These are phyloP conservation scores for Suricata suricatta DNA, from an alignment of 2,113 vertebrate genomes.

Conservation along the genomic window DNA sequence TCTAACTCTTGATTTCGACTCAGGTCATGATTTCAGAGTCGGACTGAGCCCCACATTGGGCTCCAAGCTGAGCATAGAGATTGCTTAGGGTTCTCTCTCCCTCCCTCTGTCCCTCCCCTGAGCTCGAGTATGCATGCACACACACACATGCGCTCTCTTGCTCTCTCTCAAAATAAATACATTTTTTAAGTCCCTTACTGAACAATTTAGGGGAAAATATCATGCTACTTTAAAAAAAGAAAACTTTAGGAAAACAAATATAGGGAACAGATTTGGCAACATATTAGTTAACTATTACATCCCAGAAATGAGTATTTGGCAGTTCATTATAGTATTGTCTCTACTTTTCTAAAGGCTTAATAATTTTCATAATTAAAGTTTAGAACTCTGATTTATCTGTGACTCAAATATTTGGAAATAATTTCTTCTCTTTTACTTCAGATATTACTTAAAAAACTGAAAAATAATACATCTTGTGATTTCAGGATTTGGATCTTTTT, in stretches of 20 bases:
- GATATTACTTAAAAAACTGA: neutral
- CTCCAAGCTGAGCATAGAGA: no score
- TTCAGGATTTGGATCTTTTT: neutral
- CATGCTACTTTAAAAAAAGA: neutral
- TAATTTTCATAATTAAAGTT: neutral
- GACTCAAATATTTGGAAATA: conserved; percentile 6
- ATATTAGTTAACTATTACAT: neutral
- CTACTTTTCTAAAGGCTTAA: neutral
- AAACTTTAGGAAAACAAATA: neutral
- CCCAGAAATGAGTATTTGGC: neutral
- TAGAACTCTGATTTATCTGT: neutral
- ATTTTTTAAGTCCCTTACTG: no score
- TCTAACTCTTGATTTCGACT: no score
- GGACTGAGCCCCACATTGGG: no score
- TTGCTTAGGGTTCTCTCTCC: no score
- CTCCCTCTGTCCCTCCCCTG: no score
- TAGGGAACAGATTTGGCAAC: neutral
- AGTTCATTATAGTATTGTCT: neutral
- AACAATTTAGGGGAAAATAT: neutral
- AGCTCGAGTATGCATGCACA: no score
- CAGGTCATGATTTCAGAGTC: no score
- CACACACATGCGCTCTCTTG: no score
- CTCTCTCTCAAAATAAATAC: no score
- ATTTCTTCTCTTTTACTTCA: neutral
- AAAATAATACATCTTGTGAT: neutral